phyloP scores from a whole-genome alignment of 2,797 vertebrate genomes.

The Dryobates pubescens region DNA sequence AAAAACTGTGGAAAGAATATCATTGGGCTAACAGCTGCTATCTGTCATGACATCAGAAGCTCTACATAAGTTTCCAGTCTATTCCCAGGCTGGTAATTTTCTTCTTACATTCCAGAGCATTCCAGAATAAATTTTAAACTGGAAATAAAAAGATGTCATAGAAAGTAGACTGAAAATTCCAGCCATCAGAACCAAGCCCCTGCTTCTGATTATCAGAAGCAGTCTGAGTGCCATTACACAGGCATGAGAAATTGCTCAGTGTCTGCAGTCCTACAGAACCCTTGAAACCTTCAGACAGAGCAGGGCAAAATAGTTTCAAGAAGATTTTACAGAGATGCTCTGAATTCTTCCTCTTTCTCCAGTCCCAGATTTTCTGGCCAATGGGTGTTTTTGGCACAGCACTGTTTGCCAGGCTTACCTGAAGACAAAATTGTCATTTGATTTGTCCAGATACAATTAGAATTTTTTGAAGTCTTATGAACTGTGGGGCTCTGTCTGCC shows the following conservation, averaged over 20 bases:
- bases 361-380: conserved; percentile 72
- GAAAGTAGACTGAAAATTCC: neutral
- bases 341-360: conserved; percentile 72
- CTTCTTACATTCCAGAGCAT: neutral
- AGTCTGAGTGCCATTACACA: neutral
- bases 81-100: conserved; percentile 23
- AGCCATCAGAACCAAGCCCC: neutral
- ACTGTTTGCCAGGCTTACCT: conserved; percentile 67
- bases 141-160: neutral
- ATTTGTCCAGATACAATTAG: conserved; percentile 79
- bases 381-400: conserved; percentile 46
- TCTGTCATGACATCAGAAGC: conserved; percentile 27
- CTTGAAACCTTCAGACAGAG: conserved; percentile 73
- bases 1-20: neutral
- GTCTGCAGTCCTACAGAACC: neutral
- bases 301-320: conserved; percentile 57
- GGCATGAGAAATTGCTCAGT: neutral
- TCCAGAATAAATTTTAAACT: neutral
- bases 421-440: conserved; percentile 75
- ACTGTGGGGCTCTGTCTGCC: conserved; percentile 70
- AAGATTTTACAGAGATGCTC: conserved; percentile 73
- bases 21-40: conserved; percentile 20
- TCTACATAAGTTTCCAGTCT: conserved; percentile 11
- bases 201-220: neutral
- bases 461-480: conserved; percentile 75